Conservation (phyloP, 1,140 invertebrate genomes). For the Platyscapa corneri region DNA sequence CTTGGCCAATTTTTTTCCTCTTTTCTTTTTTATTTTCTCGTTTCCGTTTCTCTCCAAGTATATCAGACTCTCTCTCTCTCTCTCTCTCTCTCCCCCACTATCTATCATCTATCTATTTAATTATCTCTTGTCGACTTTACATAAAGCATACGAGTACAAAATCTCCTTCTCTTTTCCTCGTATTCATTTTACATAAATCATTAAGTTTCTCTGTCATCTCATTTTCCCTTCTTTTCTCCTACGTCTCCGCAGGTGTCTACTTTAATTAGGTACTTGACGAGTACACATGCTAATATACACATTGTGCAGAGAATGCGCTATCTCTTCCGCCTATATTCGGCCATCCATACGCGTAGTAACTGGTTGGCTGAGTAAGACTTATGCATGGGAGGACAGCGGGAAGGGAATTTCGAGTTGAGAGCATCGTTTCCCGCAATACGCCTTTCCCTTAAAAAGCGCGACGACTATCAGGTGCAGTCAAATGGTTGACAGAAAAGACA, state of each 20-base stretch:
- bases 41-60: constrained; percentile 53
- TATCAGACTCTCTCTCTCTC: background rate
- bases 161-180: constrained; percentile 53
- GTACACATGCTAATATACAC: constrained; percentile 57
- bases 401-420: constrained; percentile 53
- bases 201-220: background rate
- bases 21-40: constrained; percentile 3
- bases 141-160: constrained; percentile 25
- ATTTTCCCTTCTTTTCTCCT: constrained; percentile 49
- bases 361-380: constrained; percentile 73
- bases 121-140: constrained; percentile 60
- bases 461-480: background rate
- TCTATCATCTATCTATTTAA: too few relatives aligned
- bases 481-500: constrained; percentile 16
- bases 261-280: constrained; percentile 73
- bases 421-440: background rate
- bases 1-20: constrained; percentile 67
- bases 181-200: constrained; percentile 38
- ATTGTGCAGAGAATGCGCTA: background rate
- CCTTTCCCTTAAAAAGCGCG: background rate
- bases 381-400: constrained; percentile 65
- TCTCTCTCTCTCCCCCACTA: background rate
- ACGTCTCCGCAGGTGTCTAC: constrained; percentile 69
- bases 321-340: constrained; percentile 63
- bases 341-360: constrained; percentile 62